Percentiles rank a stretch among this genome's conserved stretches.
phyloP scores from a whole-genome alignment of 2,888 invertebrate species.

The Amaurobius ferox region DNA sequence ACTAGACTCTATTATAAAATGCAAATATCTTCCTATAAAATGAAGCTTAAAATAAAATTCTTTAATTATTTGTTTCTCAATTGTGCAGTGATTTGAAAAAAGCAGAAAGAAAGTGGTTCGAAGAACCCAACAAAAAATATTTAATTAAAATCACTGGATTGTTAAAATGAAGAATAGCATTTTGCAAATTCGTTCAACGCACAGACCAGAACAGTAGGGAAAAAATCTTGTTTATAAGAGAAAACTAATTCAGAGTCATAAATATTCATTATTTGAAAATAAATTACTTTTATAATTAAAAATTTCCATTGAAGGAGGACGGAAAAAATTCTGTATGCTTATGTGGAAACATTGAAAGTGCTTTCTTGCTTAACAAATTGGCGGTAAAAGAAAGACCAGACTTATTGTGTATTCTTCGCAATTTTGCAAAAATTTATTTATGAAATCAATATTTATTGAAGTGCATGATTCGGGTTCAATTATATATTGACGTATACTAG shows the following conservation, averaged over 20 bases:
- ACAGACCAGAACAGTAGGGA: not conserved
- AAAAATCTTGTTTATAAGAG: slow-evolving; percentile 14
- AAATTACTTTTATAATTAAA: slow-evolving; percentile 59
- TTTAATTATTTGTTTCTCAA: slow-evolving; percentile 9
- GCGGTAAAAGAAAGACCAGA: not conserved
- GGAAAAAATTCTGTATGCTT: slow-evolving; percentile 15
- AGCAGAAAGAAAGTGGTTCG: not conserved
- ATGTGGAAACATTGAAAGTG: not conserved
- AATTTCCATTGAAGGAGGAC: slow-evolving; percentile 1
- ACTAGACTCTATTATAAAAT: not conserved
- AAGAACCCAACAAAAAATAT: slow-evolving; percentile 13
- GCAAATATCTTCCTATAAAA: not conserved
- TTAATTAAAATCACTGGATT: slow-evolving; percentile 44
- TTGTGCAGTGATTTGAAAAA: not conserved
- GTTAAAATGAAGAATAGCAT: slow-evolving; percentile 36
- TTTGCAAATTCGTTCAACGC: slow-evolving; percentile 15
- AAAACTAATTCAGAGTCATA: slow-evolving; percentile 42
- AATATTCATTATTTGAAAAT: slow-evolving; percentile 58
- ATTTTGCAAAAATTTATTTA: no score
- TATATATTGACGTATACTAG: no score
- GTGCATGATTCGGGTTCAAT: no score
- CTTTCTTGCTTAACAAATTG: not conserved
- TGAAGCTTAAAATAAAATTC: not conserved
- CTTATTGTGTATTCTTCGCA: not conserved
- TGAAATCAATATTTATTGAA: no score